These are phyloP conservation scores for Falcunculus frontatus DNA, from an alignment of 2,113 vertebrate species.

Conservation along the genomic window DNA sequence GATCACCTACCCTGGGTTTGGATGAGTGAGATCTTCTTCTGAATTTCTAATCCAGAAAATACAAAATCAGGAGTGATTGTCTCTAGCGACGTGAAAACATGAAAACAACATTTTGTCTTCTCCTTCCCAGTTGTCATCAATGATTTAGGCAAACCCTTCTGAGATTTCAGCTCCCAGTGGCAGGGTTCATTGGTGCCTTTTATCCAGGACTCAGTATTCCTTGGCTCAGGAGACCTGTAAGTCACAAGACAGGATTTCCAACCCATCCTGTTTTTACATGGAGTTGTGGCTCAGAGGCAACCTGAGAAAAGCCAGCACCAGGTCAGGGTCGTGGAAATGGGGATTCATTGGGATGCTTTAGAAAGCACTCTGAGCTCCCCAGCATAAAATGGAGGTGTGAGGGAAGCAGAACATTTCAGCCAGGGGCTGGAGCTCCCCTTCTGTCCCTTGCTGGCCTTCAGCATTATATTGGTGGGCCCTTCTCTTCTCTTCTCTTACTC, in stretches of 20 bases:
- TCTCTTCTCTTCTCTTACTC: background rate
- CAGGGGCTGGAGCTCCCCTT: background rate
- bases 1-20: background rate
- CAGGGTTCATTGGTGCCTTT: background rate
- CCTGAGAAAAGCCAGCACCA: background rate
- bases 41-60: background rate
- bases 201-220: background rate
- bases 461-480: background rate
- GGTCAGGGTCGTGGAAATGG: background rate
- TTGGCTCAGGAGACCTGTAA: background rate
- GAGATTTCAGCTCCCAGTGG: background rate
- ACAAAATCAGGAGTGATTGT: fast-evolving
- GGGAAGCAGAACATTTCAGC: background rate
- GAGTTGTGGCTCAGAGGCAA: background rate
- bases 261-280: background rate
- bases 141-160: background rate
- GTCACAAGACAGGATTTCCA: background rate
- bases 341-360: background rate
- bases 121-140: background rate
- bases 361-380: background rate
- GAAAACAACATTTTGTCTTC: background rate
- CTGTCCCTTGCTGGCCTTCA: background rate
- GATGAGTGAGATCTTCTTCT: background rate
- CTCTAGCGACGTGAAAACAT: background rate
- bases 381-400: background rate